phyloP scores from a whole-genome alignment of 53 echinoderm and acorn worm genomes.

The Luidia sarsii region DNA sequence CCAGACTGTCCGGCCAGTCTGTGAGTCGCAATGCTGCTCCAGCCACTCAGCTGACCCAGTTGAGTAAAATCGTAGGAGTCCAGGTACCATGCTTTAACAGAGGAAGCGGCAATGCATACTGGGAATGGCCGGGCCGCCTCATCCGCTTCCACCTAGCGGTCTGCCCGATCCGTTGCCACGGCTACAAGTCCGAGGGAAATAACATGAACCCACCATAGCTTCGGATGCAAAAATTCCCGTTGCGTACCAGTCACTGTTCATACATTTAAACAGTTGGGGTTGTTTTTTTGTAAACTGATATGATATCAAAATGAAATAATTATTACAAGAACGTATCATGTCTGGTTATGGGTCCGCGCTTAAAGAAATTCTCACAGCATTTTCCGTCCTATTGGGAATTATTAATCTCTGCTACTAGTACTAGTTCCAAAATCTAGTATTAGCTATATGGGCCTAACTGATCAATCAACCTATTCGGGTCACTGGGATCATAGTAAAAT shows the following conservation, averaged over 20 bases:
- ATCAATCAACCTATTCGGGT: too few relatives aligned
- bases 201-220: conserved; percentile 3
- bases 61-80: too few relatives aligned
- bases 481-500: too few relatives aligned
- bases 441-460: too few relatives aligned
- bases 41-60: neutral
- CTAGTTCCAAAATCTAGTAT: too few relatives aligned
- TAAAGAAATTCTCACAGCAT: too few relatives aligned
- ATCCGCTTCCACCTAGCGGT: neutral
- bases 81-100: conserved; percentile 23
- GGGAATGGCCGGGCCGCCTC: neutral
- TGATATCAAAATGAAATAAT: too few relatives aligned
- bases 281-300: too few relatives aligned
- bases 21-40: neutral
- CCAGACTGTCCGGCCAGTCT: conserved; percentile 22
- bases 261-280: too few relatives aligned
- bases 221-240: conserved; percentile 22
- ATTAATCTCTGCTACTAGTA: too few relatives aligned
- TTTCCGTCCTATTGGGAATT: too few relatives aligned
- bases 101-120: conserved; percentile 4
- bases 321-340: too few relatives aligned
- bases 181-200: conserved; percentile 7
- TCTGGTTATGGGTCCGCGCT: conserved; percentile 36
- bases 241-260: conserved; percentile 14
- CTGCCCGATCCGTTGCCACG: conserved; percentile 4